Percentiles rank a stretch among this genome's conserved stretches.
Conservation (phyloP, 2,888 invertebrate species). For the Chloromyia formosa region DNA sequence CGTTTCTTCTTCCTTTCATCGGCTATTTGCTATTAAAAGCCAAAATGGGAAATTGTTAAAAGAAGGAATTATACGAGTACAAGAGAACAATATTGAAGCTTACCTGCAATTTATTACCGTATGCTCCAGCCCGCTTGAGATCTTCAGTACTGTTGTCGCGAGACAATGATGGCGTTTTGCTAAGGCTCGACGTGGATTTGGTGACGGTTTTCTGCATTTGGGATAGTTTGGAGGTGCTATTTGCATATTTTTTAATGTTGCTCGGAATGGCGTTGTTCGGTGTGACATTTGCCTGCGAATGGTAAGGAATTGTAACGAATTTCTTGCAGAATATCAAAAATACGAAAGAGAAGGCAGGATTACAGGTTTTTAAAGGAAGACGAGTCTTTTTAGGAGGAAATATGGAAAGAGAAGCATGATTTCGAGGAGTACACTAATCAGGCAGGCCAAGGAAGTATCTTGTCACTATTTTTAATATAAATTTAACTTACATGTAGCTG, state of each 20-base stretch:
- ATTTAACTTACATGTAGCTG: slow-evolving; percentile 54
- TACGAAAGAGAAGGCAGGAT: no score
- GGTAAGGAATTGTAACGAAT: no score
- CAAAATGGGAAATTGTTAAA: neutral
- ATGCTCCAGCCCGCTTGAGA: slow-evolving; percentile 55
- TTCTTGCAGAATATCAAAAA: no score
- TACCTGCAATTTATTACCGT: slow-evolving; percentile 53
- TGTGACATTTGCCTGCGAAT: slow-evolving; percentile 45
- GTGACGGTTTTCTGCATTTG: slow-evolving; percentile 50
- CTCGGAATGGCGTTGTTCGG: slow-evolving; percentile 48
- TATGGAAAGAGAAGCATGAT: no score
- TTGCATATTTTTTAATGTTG: slow-evolving; percentile 56
- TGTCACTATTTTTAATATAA: no score
- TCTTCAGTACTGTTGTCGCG: slow-evolving; percentile 62
- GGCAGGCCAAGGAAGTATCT: no score
- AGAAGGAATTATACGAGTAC: neutral
- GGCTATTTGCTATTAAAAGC: slow-evolving; percentile 53
- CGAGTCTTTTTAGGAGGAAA: no score
- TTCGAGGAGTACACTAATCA: no score
- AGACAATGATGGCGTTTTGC: slow-evolving; percentile 55
- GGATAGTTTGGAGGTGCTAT: slow-evolving; percentile 58
- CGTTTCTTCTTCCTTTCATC: slow-evolving; percentile 62
- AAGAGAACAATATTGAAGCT: neutral
- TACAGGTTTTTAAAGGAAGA: no score
- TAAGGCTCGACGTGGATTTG: slow-evolving; percentile 33